Evolutionary conservation across 2,113 vertebrate genomes (phyloP).

Genomic region (Myrmophylax atrothorax): DNA sequence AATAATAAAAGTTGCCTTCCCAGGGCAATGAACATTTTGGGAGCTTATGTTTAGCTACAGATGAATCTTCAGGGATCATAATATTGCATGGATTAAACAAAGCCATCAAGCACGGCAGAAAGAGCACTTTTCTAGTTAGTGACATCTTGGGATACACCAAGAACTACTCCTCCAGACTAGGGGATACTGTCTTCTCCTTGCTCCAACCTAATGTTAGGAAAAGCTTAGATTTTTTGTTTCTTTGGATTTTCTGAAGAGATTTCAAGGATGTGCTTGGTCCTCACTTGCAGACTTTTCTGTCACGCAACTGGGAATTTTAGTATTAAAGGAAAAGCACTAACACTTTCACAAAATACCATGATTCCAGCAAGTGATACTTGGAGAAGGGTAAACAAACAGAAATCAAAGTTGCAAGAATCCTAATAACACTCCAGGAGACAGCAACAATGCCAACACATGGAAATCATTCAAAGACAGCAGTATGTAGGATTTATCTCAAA

Average conservation of each 20-base stretch:
- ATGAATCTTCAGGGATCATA: not conserved
- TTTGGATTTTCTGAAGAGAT: not conserved
- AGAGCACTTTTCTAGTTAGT: not conserved
- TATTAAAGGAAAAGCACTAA: not conserved
- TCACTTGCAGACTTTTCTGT: not conserved
- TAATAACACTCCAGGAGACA: slow-evolving; percentile 9
- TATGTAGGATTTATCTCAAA: slow-evolving; percentile 53
- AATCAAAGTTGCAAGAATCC: slow-evolving; percentile 25
- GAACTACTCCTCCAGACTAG: not conserved
- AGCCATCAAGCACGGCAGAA: not conserved
- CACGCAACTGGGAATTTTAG: not conserved
- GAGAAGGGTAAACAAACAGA: slow-evolving; percentile 19
- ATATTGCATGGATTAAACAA: not conserved
- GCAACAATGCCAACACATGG: not conserved
- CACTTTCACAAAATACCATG: not conserved
- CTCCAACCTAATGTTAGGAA: not conserved
- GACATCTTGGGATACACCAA: fast-evolving
- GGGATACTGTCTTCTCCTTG: not conserved
- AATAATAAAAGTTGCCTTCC: not conserved
- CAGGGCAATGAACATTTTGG: not conserved
- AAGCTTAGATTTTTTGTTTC: not conserved
- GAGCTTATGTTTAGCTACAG: not conserved
- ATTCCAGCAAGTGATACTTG: not conserved
- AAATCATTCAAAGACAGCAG: slow-evolving; percentile 5
- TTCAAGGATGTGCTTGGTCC: not conserved